Base-by-base conservation (phyloP, 2,113 vertebrate genomes). In the Strix uralensis region DNA sequence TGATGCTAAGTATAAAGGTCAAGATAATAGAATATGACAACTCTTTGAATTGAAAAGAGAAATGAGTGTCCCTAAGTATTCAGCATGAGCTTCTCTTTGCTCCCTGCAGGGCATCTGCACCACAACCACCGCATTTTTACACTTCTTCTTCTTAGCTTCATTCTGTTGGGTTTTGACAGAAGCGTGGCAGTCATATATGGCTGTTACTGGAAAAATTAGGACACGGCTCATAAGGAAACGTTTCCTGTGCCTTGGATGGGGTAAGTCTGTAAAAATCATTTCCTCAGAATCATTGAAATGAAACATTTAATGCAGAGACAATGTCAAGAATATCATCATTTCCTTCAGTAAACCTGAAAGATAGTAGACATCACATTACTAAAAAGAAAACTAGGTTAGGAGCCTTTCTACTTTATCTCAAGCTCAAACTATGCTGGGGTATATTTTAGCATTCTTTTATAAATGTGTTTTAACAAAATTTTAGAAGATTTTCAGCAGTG, bases 121-220 rank as follows among this genome's bases (percentile, higher is more conserved):
- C 85, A 99, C 99, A 98, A 99, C 99, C 44, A 99, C 99, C 7
- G 99, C 99, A 54, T 99, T 99, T 97, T 99, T 99, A 95, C 99
- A 99, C 98, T 99, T 99, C 98, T 99, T 99, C 98, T 99, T 99
- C 98, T 98, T 99, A 98, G 99, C 99, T 81, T 99, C 99, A 22
- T 99, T 99, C 98, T 99, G 99, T 98, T 99, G 99, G 99, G 99
- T 99, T 94, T 98, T 99, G 98, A 99, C 99, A 40, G 99, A 99
- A 98, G 99, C 99, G 78, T 99, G 99, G 99, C 99, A 99, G 98
- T 99, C 99, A 66, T 99, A 99, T 96, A 99, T 99, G 99, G 99
- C 99, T 92, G 99, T 99, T 94, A 99, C 99, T 29, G 99, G 99
- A 95, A 99, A 99, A 98, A 99, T 99, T 90, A 99, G 99, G 97